Percentiles rank a stretch among this genome's conserved stretches.
These are phyloP conservation scores for Empidonax traillii DNA, from an alignment of 2,113 vertebrate genomes.

Conservation along the genomic window DNA sequence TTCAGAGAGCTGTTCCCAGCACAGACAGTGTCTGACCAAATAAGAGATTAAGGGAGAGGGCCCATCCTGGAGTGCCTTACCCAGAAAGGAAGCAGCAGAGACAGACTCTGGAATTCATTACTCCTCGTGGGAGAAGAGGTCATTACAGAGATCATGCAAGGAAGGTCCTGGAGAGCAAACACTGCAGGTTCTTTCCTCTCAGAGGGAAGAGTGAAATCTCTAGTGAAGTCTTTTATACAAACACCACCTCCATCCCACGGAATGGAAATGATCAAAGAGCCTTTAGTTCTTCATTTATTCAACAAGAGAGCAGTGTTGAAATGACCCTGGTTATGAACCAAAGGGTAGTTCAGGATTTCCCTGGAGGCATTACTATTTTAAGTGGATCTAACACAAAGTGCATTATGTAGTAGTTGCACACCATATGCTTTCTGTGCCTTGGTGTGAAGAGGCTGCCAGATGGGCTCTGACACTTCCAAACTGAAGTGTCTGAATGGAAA, in stretches of 20 bases:
- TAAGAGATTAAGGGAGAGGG: not conserved
- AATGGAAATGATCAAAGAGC: not conserved
- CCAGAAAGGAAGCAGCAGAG: not conserved
- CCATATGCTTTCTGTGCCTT: not conserved
- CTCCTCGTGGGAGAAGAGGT: not conserved
- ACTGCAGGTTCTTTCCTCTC: not conserved
- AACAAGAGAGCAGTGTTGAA: not conserved
- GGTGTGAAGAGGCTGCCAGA: not conserved
- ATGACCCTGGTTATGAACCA: not conserved
- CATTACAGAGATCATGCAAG: not conserved
- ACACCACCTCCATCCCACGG: not conserved
- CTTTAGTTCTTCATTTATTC: not conserved
- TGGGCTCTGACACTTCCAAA: not conserved
- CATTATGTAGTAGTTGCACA: not conserved
- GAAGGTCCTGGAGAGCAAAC: constrained; percentile 3
- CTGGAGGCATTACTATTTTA: not conserved
- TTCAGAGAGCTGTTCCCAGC: not conserved
- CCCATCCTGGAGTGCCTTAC: not conserved
- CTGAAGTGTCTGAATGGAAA: not conserved
- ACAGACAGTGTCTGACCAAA: not conserved
- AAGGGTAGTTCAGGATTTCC: not conserved
- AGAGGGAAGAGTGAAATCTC: not conserved
- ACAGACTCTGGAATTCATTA: not conserved
- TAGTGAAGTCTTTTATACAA: not conserved
- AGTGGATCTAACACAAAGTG: not conserved